A percentile compares a stretch with the other conserved stretches of the same genome.
Evolutionary conservation across 2,888 invertebrate genomes (phyloP).

Genomic region (Acleris literana): DNA sequence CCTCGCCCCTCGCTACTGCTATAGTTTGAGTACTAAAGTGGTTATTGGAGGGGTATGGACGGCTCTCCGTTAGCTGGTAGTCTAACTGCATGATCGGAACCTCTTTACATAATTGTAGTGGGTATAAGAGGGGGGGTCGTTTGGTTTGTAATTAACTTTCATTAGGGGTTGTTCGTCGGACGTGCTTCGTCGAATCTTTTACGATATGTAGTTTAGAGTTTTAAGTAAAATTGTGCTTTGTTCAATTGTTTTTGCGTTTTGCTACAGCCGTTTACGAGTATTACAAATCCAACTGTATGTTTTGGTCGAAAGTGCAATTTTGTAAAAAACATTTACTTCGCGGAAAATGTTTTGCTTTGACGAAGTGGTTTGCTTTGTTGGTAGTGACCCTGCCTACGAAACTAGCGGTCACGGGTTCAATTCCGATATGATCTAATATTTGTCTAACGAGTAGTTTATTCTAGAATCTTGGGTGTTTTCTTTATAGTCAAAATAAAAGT

Average conservation of each 20-base stretch:
- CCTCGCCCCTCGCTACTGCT: conserved; percentile 1
- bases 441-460: too few relatives aligned
- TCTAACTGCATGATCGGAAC: conserved; percentile 21
- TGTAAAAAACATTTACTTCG: too few relatives aligned
- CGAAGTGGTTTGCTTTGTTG: too few relatives aligned
- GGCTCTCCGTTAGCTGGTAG: conserved; percentile 16
- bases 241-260: background rate
- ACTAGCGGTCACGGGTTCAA: too few relatives aligned
- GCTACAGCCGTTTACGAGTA: too few relatives aligned
- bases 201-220: background rate
- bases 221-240: background rate
- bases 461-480: too few relatives aligned
- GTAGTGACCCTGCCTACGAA: too few relatives aligned
- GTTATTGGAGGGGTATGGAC: conserved; percentile 1
- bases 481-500: too few relatives aligned
- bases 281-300: too few relatives aligned
- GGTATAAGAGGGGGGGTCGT: conserved; percentile 6
- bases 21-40: conserved; percentile 16
- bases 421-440: too few relatives aligned
- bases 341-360: too few relatives aligned
- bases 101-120: conserved; percentile 32
- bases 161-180: conserved; percentile 8
- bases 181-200: background rate
- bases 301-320: too few relatives aligned
- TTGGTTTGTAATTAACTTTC: conserved; percentile 32